These are phyloP conservation scores for Trichechus manatus DNA, from an alignment of 2,113 vertebrate species.

Conservation along the genomic window DNA sequence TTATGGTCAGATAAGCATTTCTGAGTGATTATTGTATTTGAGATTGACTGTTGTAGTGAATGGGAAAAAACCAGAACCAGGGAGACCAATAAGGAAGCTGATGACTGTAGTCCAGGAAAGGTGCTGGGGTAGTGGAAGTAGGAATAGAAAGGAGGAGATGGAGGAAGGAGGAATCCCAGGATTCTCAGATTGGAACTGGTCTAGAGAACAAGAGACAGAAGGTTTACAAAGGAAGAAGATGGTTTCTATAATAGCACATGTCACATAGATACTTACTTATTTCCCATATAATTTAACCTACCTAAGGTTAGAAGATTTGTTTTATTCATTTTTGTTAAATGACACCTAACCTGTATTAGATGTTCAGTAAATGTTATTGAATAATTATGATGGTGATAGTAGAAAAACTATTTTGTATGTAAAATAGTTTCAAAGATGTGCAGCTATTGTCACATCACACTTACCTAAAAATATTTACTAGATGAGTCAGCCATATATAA, in stretches of 20 bases:
- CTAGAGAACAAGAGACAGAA: background rate
- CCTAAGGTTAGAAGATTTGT: background rate
- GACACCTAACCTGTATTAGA: background rate
- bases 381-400: background rate
- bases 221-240: slow-evolving; percentile 20
- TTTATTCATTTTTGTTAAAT: slow-evolving; percentile 27
- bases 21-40: background rate
- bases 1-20: background rate
- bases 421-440: slow-evolving; percentile 1
- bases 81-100: background rate
- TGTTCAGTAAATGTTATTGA: background rate
- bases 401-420: slow-evolving; percentile 33
- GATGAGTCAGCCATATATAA: slow-evolving; percentile 12
- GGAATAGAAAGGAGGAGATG: background rate
- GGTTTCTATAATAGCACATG: background rate
- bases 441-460: background rate
- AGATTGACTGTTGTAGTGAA: background rate
- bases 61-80: background rate
- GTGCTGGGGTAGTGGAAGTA: background rate
- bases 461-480: background rate
- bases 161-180: background rate
- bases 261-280: background rate
- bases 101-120: background rate
- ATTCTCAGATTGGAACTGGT: background rate
- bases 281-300: background rate